Evolutionary conservation across 2,888 invertebrate species (phyloP).

Genomic region (Eilema caniola): DNA sequence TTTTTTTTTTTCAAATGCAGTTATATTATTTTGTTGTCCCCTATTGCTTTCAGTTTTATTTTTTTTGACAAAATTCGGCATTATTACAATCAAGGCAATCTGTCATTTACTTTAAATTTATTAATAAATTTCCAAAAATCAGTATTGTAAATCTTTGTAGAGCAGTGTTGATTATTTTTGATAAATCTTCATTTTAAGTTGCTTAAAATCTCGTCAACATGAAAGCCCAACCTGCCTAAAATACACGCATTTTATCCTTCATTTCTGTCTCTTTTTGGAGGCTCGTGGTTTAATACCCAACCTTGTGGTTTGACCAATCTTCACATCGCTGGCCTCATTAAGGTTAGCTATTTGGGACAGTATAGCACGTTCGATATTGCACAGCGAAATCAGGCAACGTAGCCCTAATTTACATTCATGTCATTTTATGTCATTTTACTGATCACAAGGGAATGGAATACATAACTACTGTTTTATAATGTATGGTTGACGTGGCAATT

Average conservation of each 20-base stretch:
- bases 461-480: background rate
- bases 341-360: background rate
- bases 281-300: background rate
- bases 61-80: too few relatives aligned
- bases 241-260: background rate
- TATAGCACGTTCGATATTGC: background rate
- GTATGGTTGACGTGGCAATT: background rate
- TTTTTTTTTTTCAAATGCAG: too few relatives aligned
- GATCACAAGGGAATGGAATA: background rate
- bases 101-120: too few relatives aligned
- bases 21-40: too few relatives aligned
- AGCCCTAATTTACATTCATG: background rate
- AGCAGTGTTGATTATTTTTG: background rate
- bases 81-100: too few relatives aligned
- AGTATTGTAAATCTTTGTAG: too few relatives aligned
- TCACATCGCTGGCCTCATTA: constrained; percentile 1
- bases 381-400: background rate
- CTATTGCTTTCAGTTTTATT: too few relatives aligned
- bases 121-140: too few relatives aligned
- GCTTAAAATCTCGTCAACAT: background rate
- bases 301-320: background rate
- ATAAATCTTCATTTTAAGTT: background rate
- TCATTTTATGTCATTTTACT: too few relatives aligned
- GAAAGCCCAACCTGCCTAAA: background rate
- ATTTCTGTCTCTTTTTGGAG: background rate